Evolutionary conservation across 2,797 vertebrate genomes (phyloP), one percentile per base, ranked within the genome.

Genomic region (Silurus aristotelis): DNA sequence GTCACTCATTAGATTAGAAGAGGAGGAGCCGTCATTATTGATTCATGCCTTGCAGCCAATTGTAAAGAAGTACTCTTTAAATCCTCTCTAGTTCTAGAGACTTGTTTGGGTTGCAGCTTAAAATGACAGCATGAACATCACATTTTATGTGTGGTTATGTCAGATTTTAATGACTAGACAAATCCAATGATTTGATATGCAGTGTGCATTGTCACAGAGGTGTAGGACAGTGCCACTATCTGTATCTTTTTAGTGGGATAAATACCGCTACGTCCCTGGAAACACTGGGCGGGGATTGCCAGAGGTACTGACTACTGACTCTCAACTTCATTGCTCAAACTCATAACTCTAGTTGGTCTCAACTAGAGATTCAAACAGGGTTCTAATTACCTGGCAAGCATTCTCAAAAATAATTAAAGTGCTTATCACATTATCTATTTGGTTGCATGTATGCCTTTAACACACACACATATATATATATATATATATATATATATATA

Each of bases 1-100:
- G 75, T 71, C 76, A 52, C 56, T 72, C 67, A 63, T 80, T 72
- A 72, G n/a, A 63, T 85, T 85, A 85, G 68, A 78, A 80, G 58
- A 46, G 84, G 77, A 85, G 67, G 58, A 73, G 46, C 27, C 17
- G 15, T 73, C 78, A 56, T 43, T 56, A 73, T 61, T 73, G 63
- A 77, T 84, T 68, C 48, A 67, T 56, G 27, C 83, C 83, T 43
- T 10, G 5, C 38, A 63, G 38, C 76, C 83, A 84, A 78, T 84
- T 76, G 63, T 67, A 71, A 79, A 61, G 17, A 48, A 80, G 56
- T 79, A 71, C 31, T 52, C 13, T 52, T 60, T 68, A 46, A 17
- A 56, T 14, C 22, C 15, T 70, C 52, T 70, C 64, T 43, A 27
- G n/a, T 25, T 22, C 64, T 46, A 27, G 19, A 17, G 66, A 48